Evolutionary conservation across 2,113 vertebrate genomes (phyloP).

Genomic region (Elephas maximus): DNA sequence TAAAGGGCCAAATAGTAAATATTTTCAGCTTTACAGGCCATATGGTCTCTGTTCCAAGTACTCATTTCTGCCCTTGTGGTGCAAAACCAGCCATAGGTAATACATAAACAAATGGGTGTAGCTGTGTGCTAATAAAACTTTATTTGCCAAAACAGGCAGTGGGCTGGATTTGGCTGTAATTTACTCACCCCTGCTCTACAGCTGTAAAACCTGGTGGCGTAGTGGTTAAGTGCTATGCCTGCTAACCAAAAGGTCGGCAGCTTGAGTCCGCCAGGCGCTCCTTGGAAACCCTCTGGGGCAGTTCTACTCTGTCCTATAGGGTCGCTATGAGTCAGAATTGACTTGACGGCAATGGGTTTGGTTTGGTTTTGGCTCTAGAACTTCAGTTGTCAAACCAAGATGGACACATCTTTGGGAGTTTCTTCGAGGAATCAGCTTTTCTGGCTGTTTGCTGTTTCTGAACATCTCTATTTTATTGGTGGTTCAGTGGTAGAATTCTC

Average conservation of each 20-base stretch:
- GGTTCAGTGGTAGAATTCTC: neutral
- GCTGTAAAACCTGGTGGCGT: neutral
- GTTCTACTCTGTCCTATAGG: too few relatives aligned
- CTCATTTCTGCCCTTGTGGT: neutral
- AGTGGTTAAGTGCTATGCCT: too few relatives aligned
- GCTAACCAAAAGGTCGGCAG: too few relatives aligned
- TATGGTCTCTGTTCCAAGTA: neutral
- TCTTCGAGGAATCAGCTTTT: neutral
- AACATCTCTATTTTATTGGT: neutral
- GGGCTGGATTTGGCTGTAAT: fast-evolving
- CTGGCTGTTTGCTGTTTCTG: neutral
- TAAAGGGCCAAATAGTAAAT: neutral
- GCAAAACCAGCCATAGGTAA: too few relatives aligned
- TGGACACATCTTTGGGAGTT: neutral
- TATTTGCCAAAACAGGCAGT: neutral
- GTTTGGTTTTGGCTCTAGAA: neutral
- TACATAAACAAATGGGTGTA: neutral
- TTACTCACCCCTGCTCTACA: neutral
- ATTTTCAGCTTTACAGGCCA: neutral
- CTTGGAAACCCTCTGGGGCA: too few relatives aligned
- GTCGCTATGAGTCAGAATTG: too few relatives aligned
- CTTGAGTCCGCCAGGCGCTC: too few relatives aligned
- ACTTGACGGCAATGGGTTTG: too few relatives aligned
- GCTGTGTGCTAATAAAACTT: neutral
- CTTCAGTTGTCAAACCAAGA: neutral